Percentiles rank a stretch among this genome's conserved stretches.
Conservation (phyloP, 1,140 invertebrate genomes). For the Aphidius gifuensis region DNA sequence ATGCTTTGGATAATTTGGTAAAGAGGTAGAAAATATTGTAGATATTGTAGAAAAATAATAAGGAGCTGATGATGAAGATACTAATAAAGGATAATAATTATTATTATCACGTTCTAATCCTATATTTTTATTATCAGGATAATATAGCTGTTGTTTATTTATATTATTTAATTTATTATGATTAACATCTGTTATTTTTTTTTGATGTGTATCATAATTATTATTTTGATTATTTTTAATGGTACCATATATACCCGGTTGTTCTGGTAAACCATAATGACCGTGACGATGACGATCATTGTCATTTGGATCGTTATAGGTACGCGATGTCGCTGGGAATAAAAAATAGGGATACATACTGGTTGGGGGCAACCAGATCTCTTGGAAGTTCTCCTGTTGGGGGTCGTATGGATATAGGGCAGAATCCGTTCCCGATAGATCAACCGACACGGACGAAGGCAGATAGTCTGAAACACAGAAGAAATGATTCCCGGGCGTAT, state of each 20-base stretch:
- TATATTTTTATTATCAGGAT: slow-evolving; percentile 3
- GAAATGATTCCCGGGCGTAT: slow-evolving; percentile 45
- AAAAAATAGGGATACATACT: slow-evolving; percentile 61
- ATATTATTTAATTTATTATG: too few species aligned
- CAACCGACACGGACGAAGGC: slow-evolving; percentile 54
- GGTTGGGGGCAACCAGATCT: slow-evolving; percentile 57
- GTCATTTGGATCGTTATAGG: slow-evolving; percentile 38
- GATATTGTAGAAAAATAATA: slow-evolving; percentile 24
- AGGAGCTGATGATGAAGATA: slow-evolving; percentile 27
- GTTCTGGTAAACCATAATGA: slow-evolving; percentile 38
- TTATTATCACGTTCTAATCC: background rate
- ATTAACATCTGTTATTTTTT: slow-evolving; percentile 8
- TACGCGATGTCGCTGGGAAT: slow-evolving; percentile 53
- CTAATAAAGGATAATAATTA: too few species aligned
- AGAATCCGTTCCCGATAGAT: slow-evolving; percentile 58
- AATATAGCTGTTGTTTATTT: too few species aligned
- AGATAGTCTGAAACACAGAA: slow-evolving; percentile 61
- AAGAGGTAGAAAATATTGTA: slow-evolving; percentile 30
- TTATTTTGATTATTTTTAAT: slow-evolving; percentile 29
- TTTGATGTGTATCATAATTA: slow-evolving; percentile 37
- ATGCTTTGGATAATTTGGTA: slow-evolving; percentile 51
- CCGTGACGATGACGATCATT: slow-evolving; percentile 31
- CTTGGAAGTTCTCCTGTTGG: slow-evolving; percentile 54
- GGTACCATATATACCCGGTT: slow-evolving; percentile 36
- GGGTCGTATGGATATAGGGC: slow-evolving; percentile 58